phyloP scores from a whole-genome alignment of 2,797 vertebrate genomes.

The Sebastes oblongus region DNA sequence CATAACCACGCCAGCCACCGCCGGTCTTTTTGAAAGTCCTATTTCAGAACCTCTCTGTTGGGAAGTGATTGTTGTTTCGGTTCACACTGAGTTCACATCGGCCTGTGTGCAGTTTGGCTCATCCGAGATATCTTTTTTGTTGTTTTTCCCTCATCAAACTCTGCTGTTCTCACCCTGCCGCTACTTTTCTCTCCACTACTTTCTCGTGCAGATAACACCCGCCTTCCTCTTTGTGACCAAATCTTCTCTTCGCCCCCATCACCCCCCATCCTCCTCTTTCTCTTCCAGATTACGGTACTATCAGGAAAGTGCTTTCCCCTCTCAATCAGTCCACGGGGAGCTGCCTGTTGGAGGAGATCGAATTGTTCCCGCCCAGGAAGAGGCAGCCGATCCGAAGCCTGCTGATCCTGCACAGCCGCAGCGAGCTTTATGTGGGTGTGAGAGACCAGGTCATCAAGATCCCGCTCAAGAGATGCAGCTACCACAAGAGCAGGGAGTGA shows the following conservation, averaged over 20 bases:
- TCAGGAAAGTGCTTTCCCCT: constrained; percentile 95
- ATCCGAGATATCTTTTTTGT: constrained; percentile 19
- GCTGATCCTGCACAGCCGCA: constrained; percentile 94
- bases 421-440: constrained; percentile 93
- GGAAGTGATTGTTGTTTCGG: constrained; percentile 31
- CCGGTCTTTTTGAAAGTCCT: constrained; percentile 33
- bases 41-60: constrained; percentile 34
- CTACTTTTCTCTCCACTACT: neutral
- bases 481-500: constrained; percentile 92
- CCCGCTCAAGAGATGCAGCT: constrained; percentile 93
- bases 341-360: constrained; percentile 95
- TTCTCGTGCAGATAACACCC: constrained; percentile 14
- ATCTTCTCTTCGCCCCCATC: neutral
- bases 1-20: constrained; percentile 22
- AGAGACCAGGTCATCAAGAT: constrained; percentile 93
- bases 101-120: constrained; percentile 14
- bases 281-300: constrained; percentile 91
- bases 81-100: constrained; percentile 47
- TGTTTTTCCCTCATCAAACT: constrained; percentile 14
- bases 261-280: neutral
- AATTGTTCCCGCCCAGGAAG: constrained; percentile 87
- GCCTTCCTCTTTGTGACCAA: constrained; percentile 27
- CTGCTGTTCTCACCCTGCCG: constrained; percentile 4
- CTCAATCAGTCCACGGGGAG: constrained; percentile 88
- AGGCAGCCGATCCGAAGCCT: constrained; percentile 90